phyloP scores from a whole-genome alignment of 2,888 invertebrate genomes.

The Drosophila monieri region DNA sequence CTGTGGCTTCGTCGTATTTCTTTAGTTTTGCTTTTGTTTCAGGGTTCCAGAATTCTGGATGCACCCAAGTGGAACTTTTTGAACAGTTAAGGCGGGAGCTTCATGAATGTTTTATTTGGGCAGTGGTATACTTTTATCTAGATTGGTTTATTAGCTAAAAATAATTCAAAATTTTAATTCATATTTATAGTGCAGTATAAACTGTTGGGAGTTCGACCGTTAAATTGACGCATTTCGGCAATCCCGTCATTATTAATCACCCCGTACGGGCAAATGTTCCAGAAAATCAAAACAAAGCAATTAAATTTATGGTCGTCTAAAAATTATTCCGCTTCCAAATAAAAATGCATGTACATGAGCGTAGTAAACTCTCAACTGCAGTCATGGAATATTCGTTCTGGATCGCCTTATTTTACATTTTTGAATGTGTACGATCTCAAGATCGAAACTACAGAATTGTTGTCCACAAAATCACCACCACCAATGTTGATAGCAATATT shows the following conservation, averaged over 20 bases:
- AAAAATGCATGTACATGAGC: neutral
- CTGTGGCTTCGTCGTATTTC: conserved; percentile 59
- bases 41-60: conserved; percentile 59
- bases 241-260: neutral
- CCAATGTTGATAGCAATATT: neutral
- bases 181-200: neutral
- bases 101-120: neutral
- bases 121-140: neutral
- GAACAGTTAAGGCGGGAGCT: neutral
- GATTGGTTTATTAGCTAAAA: neutral
- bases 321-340: neutral
- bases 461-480: neutral
- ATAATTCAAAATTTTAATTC: neutral
- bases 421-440: neutral
- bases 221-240: neutral
- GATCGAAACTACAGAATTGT: neutral
- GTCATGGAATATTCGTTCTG: conserved; percentile 1
- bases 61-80: conserved; percentile 2
- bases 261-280: neutral
- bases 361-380: neutral
- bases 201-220: neutral
- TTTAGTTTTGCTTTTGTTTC: conserved; percentile 34
- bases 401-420: neutral
- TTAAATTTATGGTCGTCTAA: neutral
- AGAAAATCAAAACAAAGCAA: neutral